Evolutionary conservation across 92 coral and sea anemone genomes (phyloP).

Genomic region (Scolanthus callimorphus): DNA sequence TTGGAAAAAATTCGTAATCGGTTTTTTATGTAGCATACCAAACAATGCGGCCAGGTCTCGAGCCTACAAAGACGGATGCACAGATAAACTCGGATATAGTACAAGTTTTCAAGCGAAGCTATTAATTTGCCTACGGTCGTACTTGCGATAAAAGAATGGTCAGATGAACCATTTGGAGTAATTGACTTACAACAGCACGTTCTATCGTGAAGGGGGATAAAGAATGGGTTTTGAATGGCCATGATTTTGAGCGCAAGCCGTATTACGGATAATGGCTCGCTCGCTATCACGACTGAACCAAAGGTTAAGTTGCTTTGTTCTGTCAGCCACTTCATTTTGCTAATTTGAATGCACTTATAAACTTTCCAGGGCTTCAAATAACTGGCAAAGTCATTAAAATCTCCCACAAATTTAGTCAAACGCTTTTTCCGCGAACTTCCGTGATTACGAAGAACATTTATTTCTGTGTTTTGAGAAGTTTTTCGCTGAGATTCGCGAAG

Average conservation of each 20-base stretch:
- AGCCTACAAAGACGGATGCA: slow-evolving; percentile 51
- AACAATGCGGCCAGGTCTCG: slow-evolving; percentile 73
- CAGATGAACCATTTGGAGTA: slow-evolving; percentile 46
- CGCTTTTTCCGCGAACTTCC: not conserved
- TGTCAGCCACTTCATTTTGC: slow-evolving; percentile 39
- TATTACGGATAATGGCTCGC: slow-evolving; percentile 44
- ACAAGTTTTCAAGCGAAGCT: slow-evolving; percentile 21
- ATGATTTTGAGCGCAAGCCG: slow-evolving; percentile 62
- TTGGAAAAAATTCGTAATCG: slow-evolving; percentile 77
- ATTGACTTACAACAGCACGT: slow-evolving; percentile 68
- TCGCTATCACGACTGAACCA: slow-evolving; percentile 47
- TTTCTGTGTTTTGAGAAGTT: too few species aligned
- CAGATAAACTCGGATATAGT: slow-evolving; percentile 40
- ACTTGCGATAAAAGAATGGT: slow-evolving; percentile 37
- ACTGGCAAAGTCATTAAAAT: not conserved
- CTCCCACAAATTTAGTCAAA: not conserved
- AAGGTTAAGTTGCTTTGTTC: slow-evolving; percentile 74
- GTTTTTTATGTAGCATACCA: slow-evolving; percentile 67
- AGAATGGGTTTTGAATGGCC: slow-evolving; percentile 41
- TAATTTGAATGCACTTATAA: slow-evolving; percentile 53
- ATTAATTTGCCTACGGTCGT: slow-evolving; percentile 60
- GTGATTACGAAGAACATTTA: too few species aligned
- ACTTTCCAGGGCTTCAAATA: slow-evolving; percentile 2
- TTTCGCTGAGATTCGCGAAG: too few species aligned
- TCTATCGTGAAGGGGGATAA: slow-evolving; percentile 37